Conservation (phyloP, 37 sponge, comb jelly and placozoan genomes). For the Oopsacas minuta region DNA sequence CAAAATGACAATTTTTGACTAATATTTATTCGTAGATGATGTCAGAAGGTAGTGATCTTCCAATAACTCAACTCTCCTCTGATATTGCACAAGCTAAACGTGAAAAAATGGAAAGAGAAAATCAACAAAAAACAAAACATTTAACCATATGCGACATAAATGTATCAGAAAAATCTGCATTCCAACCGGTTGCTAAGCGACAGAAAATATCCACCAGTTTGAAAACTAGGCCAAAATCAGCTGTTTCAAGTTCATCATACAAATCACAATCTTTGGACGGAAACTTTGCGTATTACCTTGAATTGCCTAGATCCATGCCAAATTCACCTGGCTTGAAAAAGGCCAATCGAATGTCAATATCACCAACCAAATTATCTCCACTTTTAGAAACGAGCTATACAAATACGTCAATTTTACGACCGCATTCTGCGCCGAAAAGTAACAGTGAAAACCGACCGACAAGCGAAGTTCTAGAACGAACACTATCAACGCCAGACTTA, state of each 20-base stretch:
- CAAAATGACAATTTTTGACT: no score
- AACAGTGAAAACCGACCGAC: neutral
- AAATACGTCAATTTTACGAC: neutral
- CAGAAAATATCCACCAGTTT: neutral
- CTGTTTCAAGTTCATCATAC: neutral
- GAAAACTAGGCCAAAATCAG: neutral
- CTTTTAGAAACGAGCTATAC: neutral
- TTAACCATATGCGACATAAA: no score
- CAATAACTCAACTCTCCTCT: neutral
- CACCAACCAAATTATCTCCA: neutral
- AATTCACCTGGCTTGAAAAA: neutral
- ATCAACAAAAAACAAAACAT: neutral
- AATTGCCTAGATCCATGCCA: neutral
- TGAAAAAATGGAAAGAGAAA: neutral
- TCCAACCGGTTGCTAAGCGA: neutral
- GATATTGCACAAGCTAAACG: neutral
- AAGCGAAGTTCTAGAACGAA: neutral
- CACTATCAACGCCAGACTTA: neutral
- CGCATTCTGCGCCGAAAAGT: neutral
- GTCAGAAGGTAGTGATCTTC: neutral
- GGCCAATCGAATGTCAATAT: neutral
- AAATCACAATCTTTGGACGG: neutral
- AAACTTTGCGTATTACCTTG: neutral
- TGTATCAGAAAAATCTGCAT: neutral
- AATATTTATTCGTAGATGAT: neutral